Base-by-base conservation (phyloP, 2,113 vertebrate species). In the Neomonachus schauinslandi region DNA sequence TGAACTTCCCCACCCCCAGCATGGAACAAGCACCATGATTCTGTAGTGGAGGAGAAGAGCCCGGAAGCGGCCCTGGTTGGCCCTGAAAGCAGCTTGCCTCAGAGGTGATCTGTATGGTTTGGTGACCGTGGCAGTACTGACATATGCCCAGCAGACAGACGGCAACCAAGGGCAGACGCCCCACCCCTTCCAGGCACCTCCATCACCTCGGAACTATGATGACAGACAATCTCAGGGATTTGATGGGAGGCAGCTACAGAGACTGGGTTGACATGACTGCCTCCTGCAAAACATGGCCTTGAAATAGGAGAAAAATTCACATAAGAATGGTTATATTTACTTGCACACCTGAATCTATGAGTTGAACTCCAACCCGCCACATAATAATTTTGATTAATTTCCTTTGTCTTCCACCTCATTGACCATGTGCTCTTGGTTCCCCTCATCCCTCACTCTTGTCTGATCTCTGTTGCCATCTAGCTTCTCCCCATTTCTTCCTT, bases 371-470 rank as follows among this genome's bases (percentile, higher is more conserved):
- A 85, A 61, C 46, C 59, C 26, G 28, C 39, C 15, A 22, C n/a
- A 21, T 5, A 11, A 86, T 76, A n/a, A 72, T 83, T 87, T 72
- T 80, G n/a, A 93, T 95, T 67, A 80, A 95, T 59, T 82, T 59
- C 26, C 26, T 72, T 89, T 67, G 33, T 93, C 90, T 95, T 91
- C 63, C 15, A 93, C n/a, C 24, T 94, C 87, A 63, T 31, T 67
- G 77, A 79, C 7, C 46, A 74, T 15, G 13, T 53, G 67, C 0
- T n/a, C 6, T 63, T 85, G 69, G 39, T 71, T 84, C 53, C 51
- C 77, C 26, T 81, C 63, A 63, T 69, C 18, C 31, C 76, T 90
- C 51, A 55, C 36, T 69, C 63, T 67, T 92, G 24, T 77, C 85
- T 91, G 59, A 77, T 65, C 71, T 81, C 53, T 88, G 59, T 63